Evolutionary conservation across 2,797 vertebrate species (phyloP).

Genomic region (Mormyrops attenuatus): DNA sequence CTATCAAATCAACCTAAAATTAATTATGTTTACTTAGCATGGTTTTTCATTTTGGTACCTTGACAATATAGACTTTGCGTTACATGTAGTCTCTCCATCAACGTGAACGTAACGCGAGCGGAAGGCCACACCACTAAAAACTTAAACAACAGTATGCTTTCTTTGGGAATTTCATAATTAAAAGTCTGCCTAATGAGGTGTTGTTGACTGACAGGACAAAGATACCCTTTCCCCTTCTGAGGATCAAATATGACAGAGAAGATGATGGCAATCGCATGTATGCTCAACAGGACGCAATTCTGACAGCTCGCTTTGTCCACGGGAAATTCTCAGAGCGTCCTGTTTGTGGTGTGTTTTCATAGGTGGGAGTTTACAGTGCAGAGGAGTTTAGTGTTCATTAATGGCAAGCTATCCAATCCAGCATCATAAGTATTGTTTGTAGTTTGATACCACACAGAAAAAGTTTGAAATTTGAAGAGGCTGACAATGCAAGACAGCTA

Average conservation of each 20-base stretch:
- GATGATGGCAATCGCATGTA: conserved; percentile 25
- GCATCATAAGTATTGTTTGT: background rate
- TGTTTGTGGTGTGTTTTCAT: background rate
- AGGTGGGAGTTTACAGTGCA: background rate
- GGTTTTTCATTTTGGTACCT: background rate
- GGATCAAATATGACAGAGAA: conserved; percentile 27
- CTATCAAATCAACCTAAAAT: background rate
- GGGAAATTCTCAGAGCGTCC: background rate
- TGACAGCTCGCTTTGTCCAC: conserved; percentile 22
- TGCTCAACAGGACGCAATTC: conserved; percentile 16
- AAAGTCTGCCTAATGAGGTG: conserved; percentile 28
- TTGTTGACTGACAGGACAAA: conserved; percentile 30
- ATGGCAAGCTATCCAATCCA: background rate
- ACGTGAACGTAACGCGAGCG: background rate
- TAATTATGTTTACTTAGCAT: background rate
- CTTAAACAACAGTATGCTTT: background rate
- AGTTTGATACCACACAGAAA: background rate
- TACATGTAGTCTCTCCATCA: background rate
- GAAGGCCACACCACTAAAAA: background rate
- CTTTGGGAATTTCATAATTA: conserved; percentile 31
- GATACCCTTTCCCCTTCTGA: conserved; percentile 26
- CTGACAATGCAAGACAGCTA: background rate
- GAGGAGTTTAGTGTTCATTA: background rate
- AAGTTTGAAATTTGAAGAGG: background rate
- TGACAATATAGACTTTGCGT: background rate